Conservation (phyloP, 1,140 invertebrate species). For the Zophobas atratus region DNA sequence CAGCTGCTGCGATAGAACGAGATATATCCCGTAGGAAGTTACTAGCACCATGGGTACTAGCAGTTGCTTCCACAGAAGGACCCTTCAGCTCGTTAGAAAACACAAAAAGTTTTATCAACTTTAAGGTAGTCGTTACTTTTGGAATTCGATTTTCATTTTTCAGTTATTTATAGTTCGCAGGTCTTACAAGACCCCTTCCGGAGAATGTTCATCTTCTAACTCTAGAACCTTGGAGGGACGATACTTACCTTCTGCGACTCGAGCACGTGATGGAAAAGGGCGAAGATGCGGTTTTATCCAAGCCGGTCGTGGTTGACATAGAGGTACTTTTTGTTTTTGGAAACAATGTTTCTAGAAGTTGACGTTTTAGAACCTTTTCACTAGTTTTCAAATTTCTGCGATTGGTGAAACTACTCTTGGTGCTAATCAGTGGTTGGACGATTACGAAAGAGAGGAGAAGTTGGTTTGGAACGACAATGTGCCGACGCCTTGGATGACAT, state of each 20-base stretch:
- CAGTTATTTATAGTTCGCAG: conserved; percentile 66
- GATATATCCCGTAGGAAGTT: conserved; percentile 43
- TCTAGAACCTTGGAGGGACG: conserved; percentile 76
- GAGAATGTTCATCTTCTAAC: conserved; percentile 81
- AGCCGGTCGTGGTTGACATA: conserved; percentile 71
- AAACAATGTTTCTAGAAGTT: not conserved
- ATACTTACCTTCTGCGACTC: conserved; percentile 75
- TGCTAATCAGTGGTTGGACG: conserved; percentile 45
- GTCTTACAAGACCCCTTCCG: conserved; percentile 71
- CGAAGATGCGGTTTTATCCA: conserved; percentile 74
- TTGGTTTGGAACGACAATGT: conserved; percentile 24
- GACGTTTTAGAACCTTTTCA: conserved; percentile 45
- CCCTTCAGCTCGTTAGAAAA: conserved; percentile 5
- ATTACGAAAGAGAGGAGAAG: conserved; percentile 37
- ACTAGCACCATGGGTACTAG: conserved; percentile 20
- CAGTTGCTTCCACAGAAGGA: not conserved
- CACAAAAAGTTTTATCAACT: conserved; percentile 1
- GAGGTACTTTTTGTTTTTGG: conserved; percentile 42
- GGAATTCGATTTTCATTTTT: not conserved
- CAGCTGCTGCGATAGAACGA: conserved; percentile 12
- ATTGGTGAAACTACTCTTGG: conserved; percentile 49
- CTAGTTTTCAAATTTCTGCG: conserved; percentile 3
- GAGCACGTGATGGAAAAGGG: conserved; percentile 81
- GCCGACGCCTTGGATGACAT: not conserved
- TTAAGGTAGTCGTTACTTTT: conserved; percentile 6